Conservation (phyloP, 2,797 vertebrate species). For the Psittacula echo region DNA sequence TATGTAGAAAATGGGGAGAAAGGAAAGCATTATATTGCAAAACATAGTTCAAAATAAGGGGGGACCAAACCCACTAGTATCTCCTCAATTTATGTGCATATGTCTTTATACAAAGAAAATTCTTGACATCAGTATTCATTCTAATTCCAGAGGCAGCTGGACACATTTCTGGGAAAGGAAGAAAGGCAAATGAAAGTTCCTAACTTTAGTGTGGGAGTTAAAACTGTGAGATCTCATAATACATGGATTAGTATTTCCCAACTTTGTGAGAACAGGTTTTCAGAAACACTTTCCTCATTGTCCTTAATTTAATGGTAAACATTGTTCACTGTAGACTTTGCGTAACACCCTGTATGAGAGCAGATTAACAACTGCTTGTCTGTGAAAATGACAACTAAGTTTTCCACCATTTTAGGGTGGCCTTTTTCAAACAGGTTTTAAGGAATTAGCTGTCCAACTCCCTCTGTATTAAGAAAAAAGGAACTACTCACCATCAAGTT, state of each 20-base stretch:
- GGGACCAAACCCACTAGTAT: neutral
- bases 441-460: neutral
- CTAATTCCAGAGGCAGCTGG: neutral
- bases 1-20: neutral
- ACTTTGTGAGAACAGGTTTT: neutral
- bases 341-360: neutral
- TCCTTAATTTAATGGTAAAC: slow-evolving; percentile 7
- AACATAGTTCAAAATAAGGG: neutral
- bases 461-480: neutral
- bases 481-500: neutral
- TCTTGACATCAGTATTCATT: neutral
- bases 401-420: neutral
- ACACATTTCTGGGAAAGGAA: neutral
- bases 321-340: neutral
- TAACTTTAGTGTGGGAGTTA: neutral
- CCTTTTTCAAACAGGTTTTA: neutral
- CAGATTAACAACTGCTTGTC: neutral
- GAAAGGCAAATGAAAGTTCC: neutral
- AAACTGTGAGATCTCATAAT: neutral
- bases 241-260: neutral
- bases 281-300: slow-evolving; percentile 6
- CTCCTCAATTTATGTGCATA: neutral
- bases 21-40: slow-evolving; percentile 1
- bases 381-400: neutral
- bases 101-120: neutral